These are phyloP conservation scores for Heteromyza rotundicornis DNA, from an alignment of 2,888 invertebrate species.

Conservation along the genomic window DNA sequence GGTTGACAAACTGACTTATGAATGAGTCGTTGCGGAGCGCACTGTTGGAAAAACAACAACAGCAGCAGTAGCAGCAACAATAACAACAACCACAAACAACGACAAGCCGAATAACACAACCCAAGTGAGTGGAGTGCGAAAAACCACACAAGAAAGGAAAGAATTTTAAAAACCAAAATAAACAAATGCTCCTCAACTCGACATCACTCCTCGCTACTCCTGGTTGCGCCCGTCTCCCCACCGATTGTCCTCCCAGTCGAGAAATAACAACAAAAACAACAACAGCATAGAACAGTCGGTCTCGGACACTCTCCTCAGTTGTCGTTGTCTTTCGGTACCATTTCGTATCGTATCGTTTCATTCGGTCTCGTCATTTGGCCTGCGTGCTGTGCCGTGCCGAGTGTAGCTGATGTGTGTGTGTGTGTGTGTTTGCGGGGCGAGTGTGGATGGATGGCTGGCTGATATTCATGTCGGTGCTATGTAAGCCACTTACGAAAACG, in stretches of 20 bases:
- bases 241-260: background rate
- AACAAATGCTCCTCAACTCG: constrained; percentile 14
- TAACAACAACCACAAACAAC: no score
- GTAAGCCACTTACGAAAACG: constrained; percentile 29
- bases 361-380: background rate
- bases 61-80: constrained; percentile 2
- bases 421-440: background rate
- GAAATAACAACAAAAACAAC: no score
- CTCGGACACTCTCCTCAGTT: background rate
- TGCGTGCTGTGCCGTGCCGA: background rate
- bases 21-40: constrained; percentile 20
- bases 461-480: constrained; percentile 19
- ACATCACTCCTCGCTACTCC: background rate
- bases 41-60: constrained; percentile 1
- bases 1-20: constrained; percentile 27
- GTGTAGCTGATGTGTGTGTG: background rate
- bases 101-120: background rate
- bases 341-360: no score
- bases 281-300: no score
- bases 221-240: background rate
- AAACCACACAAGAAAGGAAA: constrained; percentile 13
- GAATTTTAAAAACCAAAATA: constrained; percentile 25
- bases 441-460: background rate
- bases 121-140: background rate
- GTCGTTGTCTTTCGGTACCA: background rate